Percentiles rank a stretch among this genome's conserved stretches.
Conservation (phyloP, 92 coral and sea anemone genomes). For the Epizoanthus illoricatus region DNA sequence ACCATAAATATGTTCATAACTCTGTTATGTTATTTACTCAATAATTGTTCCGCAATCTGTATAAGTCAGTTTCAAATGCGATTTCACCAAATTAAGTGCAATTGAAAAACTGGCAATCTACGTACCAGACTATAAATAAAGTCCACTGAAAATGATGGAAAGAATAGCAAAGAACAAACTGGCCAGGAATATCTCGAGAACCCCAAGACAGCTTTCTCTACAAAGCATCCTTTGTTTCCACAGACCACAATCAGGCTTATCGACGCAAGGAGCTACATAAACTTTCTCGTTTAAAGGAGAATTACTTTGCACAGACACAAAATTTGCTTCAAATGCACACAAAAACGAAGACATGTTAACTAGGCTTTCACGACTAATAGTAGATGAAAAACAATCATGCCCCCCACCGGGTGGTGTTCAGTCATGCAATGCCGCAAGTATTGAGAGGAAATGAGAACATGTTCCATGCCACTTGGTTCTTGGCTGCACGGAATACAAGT, state of each 20-base stretch:
- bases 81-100: too few relatives aligned
- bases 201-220: not conserved
- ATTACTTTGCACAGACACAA: not conserved
- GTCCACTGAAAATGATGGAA: not conserved
- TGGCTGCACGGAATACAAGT: not conserved
- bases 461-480: not conserved
- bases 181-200: not conserved
- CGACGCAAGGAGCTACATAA: not conserved
- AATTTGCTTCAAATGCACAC: not conserved
- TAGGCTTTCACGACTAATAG: not conserved
- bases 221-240: not conserved
- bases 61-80: too few relatives aligned
- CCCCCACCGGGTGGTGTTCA: not conserved
- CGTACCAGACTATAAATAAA: not conserved
- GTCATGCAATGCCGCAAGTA: too few relatives aligned
- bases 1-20: not conserved
- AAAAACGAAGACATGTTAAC: not conserved
- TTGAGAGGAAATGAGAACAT: too few relatives aligned
- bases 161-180: not conserved
- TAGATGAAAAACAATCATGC: not conserved
- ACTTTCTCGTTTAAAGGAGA: not conserved
- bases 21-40: too few relatives aligned
- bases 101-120: not conserved
- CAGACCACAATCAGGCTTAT: not conserved
- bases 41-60: not conserved